Conservation (phyloP, 2,797 vertebrate species). For the Otolemur crassicaudatus region DNA sequence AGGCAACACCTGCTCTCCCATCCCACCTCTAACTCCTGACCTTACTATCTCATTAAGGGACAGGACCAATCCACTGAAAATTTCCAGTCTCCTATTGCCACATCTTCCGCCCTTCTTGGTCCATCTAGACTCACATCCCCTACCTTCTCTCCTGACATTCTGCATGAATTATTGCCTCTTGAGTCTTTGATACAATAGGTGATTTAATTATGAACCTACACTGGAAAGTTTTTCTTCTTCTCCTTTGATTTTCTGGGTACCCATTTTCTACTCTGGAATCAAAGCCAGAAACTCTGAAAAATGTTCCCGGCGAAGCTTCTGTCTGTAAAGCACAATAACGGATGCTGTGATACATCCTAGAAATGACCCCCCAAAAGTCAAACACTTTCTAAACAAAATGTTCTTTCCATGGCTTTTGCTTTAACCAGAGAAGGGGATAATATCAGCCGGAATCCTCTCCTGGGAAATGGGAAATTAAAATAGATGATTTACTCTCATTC, state of each 20-base stretch:
- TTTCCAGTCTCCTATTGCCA: too few relatives aligned
- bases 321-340: slow-evolving; percentile 85
- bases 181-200: neutral
- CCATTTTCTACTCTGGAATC: slow-evolving; percentile 92
- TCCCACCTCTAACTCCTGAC: too few relatives aligned
- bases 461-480: neutral
- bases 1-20: too few relatives aligned
- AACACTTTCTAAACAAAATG: neutral
- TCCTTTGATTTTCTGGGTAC: slow-evolving; percentile 91
- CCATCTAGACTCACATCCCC: neutral
- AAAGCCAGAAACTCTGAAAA: slow-evolving; percentile 91
- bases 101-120: too few relatives aligned
- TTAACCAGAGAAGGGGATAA: neutral
- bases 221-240: slow-evolving; percentile 89
- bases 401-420: neutral
- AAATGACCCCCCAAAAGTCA: neutral
- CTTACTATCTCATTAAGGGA: too few relatives aligned
- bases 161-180: neutral
- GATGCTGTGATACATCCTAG: neutral
- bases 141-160: neutral
- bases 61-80: too few relatives aligned
- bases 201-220: neutral
- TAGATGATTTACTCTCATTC: neutral
- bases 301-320: slow-evolving; percentile 92
- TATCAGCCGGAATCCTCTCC: neutral